Evolutionary conservation across 2,113 vertebrate species (phyloP).

Genomic region (Lophius piscatorius): DNA sequence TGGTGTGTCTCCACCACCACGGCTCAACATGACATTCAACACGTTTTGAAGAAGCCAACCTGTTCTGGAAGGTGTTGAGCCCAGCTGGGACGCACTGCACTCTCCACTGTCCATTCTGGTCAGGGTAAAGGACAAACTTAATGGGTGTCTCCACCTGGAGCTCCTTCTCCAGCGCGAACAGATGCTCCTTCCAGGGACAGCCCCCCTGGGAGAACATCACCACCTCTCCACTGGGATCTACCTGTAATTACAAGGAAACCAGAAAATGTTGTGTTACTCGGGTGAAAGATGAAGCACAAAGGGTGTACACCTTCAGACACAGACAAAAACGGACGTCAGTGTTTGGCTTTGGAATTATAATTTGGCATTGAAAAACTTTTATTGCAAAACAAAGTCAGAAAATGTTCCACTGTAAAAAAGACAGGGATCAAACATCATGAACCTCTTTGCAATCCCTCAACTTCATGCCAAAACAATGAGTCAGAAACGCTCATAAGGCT

Average conservation of each 20-base stretch:
- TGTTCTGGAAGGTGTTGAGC: slow-evolving; percentile 88
- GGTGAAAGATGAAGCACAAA: no score
- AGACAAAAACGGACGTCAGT: no score
- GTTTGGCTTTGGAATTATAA: no score
- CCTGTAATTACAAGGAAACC: slow-evolving; percentile 70
- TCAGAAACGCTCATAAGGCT: no score
- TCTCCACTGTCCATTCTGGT: slow-evolving; percentile 88
- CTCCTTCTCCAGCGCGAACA: slow-evolving; percentile 86
- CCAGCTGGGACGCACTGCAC: slow-evolving; percentile 91
- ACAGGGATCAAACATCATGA: no score
- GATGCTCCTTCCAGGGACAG: slow-evolving; percentile 95
- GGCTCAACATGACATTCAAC: slow-evolving; percentile 16
- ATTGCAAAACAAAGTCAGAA: no score
- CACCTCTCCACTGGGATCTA: slow-evolving; percentile 87
- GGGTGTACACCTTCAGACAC: no score
- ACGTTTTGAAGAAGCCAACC: no score
- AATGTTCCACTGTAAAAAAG: not conserved
- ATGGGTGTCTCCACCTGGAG: slow-evolving; percentile 79
- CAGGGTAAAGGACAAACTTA: slow-evolving; percentile 86
- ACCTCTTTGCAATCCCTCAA: no score
- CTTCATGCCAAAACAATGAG: no score
- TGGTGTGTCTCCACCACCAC: not conserved
- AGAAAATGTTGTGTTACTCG: no score
- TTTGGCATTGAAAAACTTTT: no score
- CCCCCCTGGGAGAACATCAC: slow-evolving; percentile 84